phyloP scores from a whole-genome alignment of 2,888 invertebrate genomes.

The Agapetus fuscipes region DNA sequence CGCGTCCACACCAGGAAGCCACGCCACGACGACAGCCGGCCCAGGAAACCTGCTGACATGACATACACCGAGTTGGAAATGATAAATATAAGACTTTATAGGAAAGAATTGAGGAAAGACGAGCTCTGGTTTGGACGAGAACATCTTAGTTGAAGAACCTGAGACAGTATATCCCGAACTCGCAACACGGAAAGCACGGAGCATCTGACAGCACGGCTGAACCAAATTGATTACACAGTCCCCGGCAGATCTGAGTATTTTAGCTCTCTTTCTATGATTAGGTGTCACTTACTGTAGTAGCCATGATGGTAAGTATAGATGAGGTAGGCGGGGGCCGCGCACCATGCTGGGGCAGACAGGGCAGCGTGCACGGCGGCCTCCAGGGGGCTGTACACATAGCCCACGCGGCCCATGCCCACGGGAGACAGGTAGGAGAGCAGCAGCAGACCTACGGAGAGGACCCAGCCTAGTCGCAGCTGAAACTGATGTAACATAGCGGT shows the following conservation, averaged over 20 bases:
- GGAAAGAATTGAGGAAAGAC: no score
- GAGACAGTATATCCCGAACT: no score
- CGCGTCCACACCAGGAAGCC: slow-evolving; percentile 56
- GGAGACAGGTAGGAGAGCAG: slow-evolving; percentile 49
- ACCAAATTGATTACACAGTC: no score
- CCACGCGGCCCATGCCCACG: slow-evolving; percentile 52
- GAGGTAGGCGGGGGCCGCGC: slow-evolving; percentile 56
- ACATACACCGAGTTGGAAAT: no score
- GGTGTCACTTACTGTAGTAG: slow-evolving; percentile 49
- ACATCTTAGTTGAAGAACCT: no score
- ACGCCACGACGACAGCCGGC: slow-evolving; percentile 46
- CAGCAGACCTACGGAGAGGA: slow-evolving; percentile 39
- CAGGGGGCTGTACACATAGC: slow-evolving; percentile 49
- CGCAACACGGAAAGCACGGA: no score
- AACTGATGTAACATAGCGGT: slow-evolving; percentile 30
- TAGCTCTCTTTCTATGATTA: no score
- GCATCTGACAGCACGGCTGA: no score
- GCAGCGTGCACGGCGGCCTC: slow-evolving; percentile 62
- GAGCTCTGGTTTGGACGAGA: no score
- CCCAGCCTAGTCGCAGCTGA: slow-evolving; percentile 47
- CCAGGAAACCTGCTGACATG: slow-evolving; percentile 38
- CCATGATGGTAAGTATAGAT: slow-evolving; percentile 54
- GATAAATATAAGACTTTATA: no score
- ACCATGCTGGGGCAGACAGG: slow-evolving; percentile 61
- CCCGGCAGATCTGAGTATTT: no score